Evolutionary conservation across 1,140 invertebrate genomes (phyloP), one percentile per base, ranked within the genome.

Genomic region (Oedothorax gibbosus): DNA sequence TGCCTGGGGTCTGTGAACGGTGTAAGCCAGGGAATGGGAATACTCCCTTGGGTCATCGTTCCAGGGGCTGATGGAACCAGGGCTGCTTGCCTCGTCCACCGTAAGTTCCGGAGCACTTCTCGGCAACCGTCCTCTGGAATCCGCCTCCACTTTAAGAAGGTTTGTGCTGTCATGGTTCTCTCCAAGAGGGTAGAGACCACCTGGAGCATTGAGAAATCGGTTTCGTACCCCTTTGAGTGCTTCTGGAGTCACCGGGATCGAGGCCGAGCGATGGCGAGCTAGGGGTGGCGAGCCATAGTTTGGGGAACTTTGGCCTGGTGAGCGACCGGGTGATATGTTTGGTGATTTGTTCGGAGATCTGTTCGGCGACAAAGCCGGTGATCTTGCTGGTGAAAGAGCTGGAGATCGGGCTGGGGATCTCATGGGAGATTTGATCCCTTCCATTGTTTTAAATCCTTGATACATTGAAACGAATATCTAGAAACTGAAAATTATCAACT

Each of bases 261-360:
- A 85, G 2, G 83, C 83, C 20, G 83, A 85, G 9, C 83, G 53
- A 18, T 85, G 83, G 12, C 83, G 53, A 0, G 64, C 66, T 9
- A 77, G 83, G 0, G 83, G 83, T 35, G 83, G 83, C 9, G 83
- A 85, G 14, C 83, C 83, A 53, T 85, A 85, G n/a, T 20, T 85
- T 6, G 79, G 18, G 15, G 83, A 85, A 6, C 64, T 65, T 50
- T 62, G 50, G 11, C 71, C 69, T 0, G 81, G 81, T 50, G 71
- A 66, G 20, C 73, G 73, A 14, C 75, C 66, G 0, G 83, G 83
- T 20, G 83, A 85, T 60, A 78, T 85, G 66, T 85, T 85, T 18
- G 83, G 83, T 2, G 83, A 85, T 69, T 71, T 77, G 53, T 78
- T 85, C 3, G 83, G 83, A 15, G 83, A 85, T 3, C 64, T 53